Evolutionary conservation across 2,113 vertebrate species (phyloP).

Genomic region (Phalacrocorax pelagicus): DNA sequence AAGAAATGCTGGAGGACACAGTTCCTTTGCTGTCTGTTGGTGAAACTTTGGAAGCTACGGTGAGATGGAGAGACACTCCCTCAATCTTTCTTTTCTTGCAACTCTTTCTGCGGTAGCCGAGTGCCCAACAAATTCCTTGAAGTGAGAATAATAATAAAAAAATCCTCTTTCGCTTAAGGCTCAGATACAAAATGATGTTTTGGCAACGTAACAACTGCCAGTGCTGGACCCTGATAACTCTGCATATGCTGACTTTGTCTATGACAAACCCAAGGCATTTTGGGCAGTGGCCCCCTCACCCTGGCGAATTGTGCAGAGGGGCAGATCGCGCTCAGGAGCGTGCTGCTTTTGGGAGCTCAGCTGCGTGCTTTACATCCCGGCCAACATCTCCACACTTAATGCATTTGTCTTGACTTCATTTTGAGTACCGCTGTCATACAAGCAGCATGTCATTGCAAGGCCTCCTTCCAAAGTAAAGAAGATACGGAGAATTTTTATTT

Average conservation of each 20-base stretch:
- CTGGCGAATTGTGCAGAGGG: not conserved
- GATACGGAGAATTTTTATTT: not conserved
- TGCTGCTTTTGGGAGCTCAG: not conserved
- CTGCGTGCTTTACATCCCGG: not conserved
- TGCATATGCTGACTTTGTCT: not conserved
- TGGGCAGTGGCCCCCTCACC: not conserved
- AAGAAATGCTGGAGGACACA: not conserved
- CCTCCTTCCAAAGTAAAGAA: not conserved
- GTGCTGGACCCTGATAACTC: not conserved
- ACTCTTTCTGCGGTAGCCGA: not conserved
- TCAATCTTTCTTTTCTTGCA: not conserved
- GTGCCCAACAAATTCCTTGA: not conserved
- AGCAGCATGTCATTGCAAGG: rapidly evolving
- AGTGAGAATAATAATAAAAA: not conserved
- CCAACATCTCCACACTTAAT: not conserved
- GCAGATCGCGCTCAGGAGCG: rapidly evolving
- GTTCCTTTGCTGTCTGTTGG: not conserved
- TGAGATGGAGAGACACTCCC: not conserved
- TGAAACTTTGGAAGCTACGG: not conserved
- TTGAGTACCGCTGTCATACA: rapidly evolving
- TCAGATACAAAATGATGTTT: not conserved
- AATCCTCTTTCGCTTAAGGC: not conserved
- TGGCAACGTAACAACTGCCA: not conserved
- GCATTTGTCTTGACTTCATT: not conserved
- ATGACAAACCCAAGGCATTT: not conserved